These are phyloP conservation scores for Apodemus speciosus DNA, from an alignment of 2,113 vertebrate species.

Conservation along the genomic window DNA sequence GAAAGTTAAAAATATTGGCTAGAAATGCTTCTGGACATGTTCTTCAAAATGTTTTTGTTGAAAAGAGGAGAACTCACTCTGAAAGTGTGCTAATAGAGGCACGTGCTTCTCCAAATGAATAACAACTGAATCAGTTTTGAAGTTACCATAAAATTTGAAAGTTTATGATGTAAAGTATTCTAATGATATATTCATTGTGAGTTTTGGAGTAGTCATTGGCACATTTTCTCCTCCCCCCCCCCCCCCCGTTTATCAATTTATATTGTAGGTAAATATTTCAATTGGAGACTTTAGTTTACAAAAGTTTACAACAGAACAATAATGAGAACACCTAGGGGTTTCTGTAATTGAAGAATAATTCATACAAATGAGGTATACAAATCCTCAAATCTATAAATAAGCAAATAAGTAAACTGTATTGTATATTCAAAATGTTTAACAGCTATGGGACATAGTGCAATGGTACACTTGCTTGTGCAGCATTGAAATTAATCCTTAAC, in stretches of 20 bases:
- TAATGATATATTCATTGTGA: background rate
- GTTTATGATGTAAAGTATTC: background rate
- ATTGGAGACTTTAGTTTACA: background rate
- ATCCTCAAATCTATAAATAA: background rate
- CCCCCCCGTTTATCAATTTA: background rate
- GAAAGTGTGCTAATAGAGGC: background rate
- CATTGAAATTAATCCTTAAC: background rate
- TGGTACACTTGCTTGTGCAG: background rate
- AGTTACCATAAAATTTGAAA: background rate
- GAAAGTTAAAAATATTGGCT: background rate
- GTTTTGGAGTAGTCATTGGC: background rate
- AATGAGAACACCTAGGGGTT: background rate
- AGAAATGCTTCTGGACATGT: background rate
- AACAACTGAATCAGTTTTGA: background rate
- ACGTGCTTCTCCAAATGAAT: too few species aligned
- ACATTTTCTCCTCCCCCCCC: background rate
- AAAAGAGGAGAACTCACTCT: too few species aligned
- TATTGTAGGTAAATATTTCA: background rate
- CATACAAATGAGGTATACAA: background rate
- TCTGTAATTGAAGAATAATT: conserved; percentile 11
- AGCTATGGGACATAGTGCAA: background rate
- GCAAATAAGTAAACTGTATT: background rate
- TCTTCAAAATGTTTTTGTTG: background rate
- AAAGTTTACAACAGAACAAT: background rate
- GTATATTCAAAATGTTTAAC: background rate